A percentile compares a stretch with the other conserved stretches of the same genome.
Evolutionary conservation across 2,113 vertebrate genomes (phyloP).

Genomic region (Propithecus coquereli): DNA sequence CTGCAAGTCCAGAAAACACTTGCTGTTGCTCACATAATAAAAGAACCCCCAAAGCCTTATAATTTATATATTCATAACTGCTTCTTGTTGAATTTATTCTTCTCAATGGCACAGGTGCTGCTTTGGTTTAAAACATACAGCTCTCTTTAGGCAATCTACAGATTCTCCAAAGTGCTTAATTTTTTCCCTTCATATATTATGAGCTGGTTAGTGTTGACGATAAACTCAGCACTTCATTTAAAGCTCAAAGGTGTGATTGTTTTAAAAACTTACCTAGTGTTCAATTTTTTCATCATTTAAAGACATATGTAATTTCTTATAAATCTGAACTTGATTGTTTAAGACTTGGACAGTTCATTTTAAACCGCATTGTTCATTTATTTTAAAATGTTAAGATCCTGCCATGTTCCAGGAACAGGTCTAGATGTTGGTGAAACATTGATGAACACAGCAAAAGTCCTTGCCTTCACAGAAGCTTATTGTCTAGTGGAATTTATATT

Average conservation of each 20-base stretch:
- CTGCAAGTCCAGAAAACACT: slow-evolving; percentile 18
- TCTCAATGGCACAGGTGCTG: slow-evolving; percentile 31
- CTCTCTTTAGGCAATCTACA: neutral
- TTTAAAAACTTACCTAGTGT: slow-evolving; percentile 17
- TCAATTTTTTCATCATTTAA: slow-evolving; percentile 32
- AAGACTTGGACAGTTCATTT: slow-evolving; percentile 2
- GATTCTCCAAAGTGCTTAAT: neutral
- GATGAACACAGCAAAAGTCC: neutral
- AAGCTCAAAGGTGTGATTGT: slow-evolving; percentile 46
- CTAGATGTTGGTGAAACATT: neutral
- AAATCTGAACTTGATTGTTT: neutral
- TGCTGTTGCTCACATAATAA: slow-evolving; percentile 40
- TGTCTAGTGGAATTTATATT: neutral
- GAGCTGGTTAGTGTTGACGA: slow-evolving; percentile 11
- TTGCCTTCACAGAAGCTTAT: neutral
- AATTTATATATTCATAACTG: slow-evolving; percentile 39
- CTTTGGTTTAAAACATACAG: slow-evolving; percentile 14
- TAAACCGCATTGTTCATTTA: neutral
- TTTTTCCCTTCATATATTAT: neutral
- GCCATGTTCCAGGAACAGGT: neutral
- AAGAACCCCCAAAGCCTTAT: slow-evolving; percentile 30
- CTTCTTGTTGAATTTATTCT: slow-evolving; percentile 38
- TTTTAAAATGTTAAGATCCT: neutral
- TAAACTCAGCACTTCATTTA: slow-evolving; percentile 34
- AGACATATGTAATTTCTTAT: slow-evolving; percentile 23